Percentiles rank a stretch among this genome's conserved stretches.
These are phyloP conservation scores for Xyrichtys novacula DNA, from an alignment of 2,797 vertebrate species.

Conservation along the genomic window DNA sequence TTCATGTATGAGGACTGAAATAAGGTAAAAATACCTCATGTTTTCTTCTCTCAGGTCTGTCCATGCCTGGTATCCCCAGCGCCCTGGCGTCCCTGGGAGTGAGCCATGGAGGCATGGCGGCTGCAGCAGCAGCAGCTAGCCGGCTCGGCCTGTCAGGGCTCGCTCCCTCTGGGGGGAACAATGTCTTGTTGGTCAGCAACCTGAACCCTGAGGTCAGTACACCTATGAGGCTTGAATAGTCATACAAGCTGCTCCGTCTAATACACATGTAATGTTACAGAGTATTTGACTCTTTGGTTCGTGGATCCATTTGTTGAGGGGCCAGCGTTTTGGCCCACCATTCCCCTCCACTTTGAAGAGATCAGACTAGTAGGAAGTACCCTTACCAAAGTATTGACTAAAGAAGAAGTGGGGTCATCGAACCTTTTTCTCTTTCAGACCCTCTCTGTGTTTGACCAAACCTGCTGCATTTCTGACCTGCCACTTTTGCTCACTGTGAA, in stretches of 20 bases:
- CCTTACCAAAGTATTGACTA: conserved; percentile 28
- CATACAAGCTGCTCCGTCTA: conserved; percentile 14
- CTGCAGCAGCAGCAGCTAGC: conserved; percentile 89
- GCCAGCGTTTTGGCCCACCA: conserved; percentile 21
- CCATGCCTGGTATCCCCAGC: conserved; percentile 90
- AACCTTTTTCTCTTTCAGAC: conserved; percentile 74
- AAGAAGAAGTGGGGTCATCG: conserved; percentile 38
- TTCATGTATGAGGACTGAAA: not conserved
- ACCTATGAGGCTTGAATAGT: not conserved
- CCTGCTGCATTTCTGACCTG: conserved; percentile 82
- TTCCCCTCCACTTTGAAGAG: conserved; percentile 10
- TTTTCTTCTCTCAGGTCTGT: conserved; percentile 81
- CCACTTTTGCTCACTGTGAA: conserved; percentile 85
- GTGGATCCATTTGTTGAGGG: conserved; percentile 36
- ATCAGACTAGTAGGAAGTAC: conserved; percentile 27
- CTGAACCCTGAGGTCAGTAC: conserved; percentile 96
- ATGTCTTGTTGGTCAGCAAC: conserved; percentile 97
- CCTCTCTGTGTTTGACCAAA: conserved; percentile 82
- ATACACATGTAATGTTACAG: not conserved
- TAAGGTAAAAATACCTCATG: not conserved
- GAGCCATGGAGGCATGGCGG: conserved; percentile 84
- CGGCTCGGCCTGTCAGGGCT: conserved; percentile 91
- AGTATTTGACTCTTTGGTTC: conserved; percentile 27
- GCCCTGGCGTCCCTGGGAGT: conserved; percentile 91
- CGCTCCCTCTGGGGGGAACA: conserved; percentile 85